Base-by-base conservation (phyloP, 2,888 invertebrate species). In the Netelia virgata region DNA sequence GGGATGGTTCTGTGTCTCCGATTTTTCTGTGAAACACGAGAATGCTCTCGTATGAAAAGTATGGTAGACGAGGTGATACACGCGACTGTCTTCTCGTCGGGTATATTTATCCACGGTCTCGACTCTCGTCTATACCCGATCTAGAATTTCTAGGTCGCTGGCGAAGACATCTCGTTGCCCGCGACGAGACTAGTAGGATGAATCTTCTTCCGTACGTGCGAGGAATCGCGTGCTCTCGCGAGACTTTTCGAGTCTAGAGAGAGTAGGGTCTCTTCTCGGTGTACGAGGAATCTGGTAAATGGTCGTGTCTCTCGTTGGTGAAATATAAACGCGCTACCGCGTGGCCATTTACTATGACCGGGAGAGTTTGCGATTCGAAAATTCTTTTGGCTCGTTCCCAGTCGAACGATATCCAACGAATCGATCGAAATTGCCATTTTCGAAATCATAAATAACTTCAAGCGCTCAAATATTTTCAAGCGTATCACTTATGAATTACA, bases 111-210 rank as follows among this genome's bases (percentile, higher is more conserved):
- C 43, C 69, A 20, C 18, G 47, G 69, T 57, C 61, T 61, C 36
- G 14, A n/a, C 18, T 11, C 68, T 57, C 73, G 74, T 74, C 64
- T 72, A 36, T 28, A 53, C 66, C 16, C 23, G 80, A 68, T 84
- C 76, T 11, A 55, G 59, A 36, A 72, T 80, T 84, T 84, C 83
- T 80, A 76, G 80, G 80, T 76, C 80, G 68, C 57, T 64, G 64
- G 28, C 11, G 57, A 47, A 64, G 68, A 36, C 50, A 50, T 23
- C 57, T 77, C 68, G 68, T 59, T 74, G 6, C 18, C 14, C 18
- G 47, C 23, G 74, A 64, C 36, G 36, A 20, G 69, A 41, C 28
- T 18, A 53, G 53, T 69, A 50, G 77, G 18, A 77, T 69, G 23
- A 69, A 55, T 77, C 59, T 47, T 14, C 59, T 57, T 23, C 20